A percentile compares a stretch with the other conserved stretches of the same genome.
These are phyloP conservation scores for Ommatoiulus sabulosus DNA, from an alignment of 2,888 invertebrate species.

Conservation along the genomic window DNA sequence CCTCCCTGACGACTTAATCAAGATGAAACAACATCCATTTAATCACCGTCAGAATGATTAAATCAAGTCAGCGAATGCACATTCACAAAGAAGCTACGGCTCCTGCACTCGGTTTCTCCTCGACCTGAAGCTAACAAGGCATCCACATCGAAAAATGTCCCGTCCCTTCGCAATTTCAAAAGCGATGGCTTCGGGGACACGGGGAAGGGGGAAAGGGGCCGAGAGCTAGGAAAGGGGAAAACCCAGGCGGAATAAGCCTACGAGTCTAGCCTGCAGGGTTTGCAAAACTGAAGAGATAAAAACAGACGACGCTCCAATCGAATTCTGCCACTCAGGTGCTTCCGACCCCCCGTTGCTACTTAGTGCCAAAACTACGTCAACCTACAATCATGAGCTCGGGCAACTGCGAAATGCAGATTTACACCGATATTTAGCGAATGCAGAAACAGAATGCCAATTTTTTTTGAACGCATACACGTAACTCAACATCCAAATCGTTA, in stretches of 20 bases:
- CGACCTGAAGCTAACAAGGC: slow-evolving; percentile 34
- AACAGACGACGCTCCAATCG: slow-evolving; percentile 3
- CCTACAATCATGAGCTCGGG: background rate
- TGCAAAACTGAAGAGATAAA: slow-evolving; percentile 7
- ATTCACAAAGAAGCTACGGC: slow-evolving; percentile 17
- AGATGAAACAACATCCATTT: slow-evolving; percentile 56
- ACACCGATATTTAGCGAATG: background rate
- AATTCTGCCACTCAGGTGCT: slow-evolving; percentile 9
- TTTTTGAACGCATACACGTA: too few relatives aligned
- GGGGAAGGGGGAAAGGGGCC: background rate
- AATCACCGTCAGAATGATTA: slow-evolving; percentile 54
- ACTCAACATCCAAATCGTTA: too few relatives aligned
- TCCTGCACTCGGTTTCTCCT: slow-evolving; percentile 8
- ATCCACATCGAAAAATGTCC: slow-evolving; percentile 25
- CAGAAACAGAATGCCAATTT: background rate
- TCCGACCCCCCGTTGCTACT: background rate
- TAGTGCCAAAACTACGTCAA: background rate
- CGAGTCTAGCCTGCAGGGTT: background rate
- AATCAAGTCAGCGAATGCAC: slow-evolving; percentile 48
- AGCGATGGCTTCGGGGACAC: background rate
- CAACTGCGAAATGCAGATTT: background rate
- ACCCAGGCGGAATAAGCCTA: background rate
- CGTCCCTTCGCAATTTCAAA: slow-evolving; percentile 14
- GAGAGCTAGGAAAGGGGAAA: background rate
- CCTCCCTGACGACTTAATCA: slow-evolving; percentile 56